Evolutionary conservation across 35 echinoderm and acorn worm species (phyloP), one percentile per base, ranked within the genome.

Genomic region (Heliocidaris tuberculata): DNA sequence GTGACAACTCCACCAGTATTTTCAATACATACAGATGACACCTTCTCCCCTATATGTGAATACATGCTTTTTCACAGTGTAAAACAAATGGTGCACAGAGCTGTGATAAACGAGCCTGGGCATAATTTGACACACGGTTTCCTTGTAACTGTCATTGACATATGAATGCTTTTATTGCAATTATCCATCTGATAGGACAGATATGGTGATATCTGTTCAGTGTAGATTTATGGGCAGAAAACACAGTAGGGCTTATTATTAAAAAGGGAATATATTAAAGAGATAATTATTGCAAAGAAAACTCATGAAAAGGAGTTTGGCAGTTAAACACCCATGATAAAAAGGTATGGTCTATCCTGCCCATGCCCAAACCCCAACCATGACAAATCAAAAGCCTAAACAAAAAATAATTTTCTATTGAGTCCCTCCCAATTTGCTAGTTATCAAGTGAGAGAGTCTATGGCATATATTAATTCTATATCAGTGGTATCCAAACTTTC

Each of bases 161-260:
- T n/a, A 78, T 78, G 65, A 78, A 78, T 78, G 21, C 65, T n/a
- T 78, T 78, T 78, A 78, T 78, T 78, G 27, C 65, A 78, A 78
- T 78, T 78, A 78, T 7, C 65, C 19, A 27, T 78, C 65, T 78
- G 27, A 78, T 27, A 78, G 19, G 52, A 56, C 52, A 56, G 52
- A 56, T 56, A 56, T 56, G 52, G 15, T 78, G 27, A n/a, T n/a
- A 78, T 5, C 65, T 78, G 21, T 78, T 78, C 4, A 78, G 21
- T 78, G 2, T n/a, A 78, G 27, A 27, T 78, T 78, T 21, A 7
- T 78, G 27, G 65, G 65, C 65, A 78, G 65, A 4, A 24, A 78
- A 27, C 65, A 78, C 19, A 78, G 15, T 56, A 9, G 7, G 7
- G 10, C 11, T 56, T 56, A 56, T 56, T 56, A 56, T 56, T 56